Percentiles rank a stretch among this genome's conserved stretches.
These are phyloP conservation scores for Dipodomys ordii DNA, from an alignment of 2,113 vertebrate genomes.

Conservation along the genomic window DNA sequence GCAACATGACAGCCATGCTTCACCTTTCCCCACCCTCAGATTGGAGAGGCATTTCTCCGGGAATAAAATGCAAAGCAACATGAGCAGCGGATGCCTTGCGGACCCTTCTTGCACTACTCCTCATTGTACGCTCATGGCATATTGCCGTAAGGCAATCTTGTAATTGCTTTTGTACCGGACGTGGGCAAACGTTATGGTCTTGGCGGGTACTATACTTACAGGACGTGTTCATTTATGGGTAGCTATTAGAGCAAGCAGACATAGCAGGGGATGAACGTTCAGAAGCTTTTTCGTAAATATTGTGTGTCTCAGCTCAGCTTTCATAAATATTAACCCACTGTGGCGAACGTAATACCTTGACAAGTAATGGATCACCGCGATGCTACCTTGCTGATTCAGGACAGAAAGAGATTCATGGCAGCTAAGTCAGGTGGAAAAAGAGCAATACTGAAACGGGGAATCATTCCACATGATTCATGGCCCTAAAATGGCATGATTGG, in stretches of 20 bases:
- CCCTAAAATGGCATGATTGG: not conserved
- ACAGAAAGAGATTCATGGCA: not conserved
- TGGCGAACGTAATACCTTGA: not conserved
- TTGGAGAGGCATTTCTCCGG: not conserved
- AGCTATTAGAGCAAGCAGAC: slow-evolving; percentile 23
- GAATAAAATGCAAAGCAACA: not conserved
- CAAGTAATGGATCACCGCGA: not conserved
- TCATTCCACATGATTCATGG: not conserved
- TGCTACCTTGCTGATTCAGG: not conserved
- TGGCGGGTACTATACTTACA: not conserved
- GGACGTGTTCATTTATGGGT: slow-evolving; percentile 38
- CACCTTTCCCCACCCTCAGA: not conserved
- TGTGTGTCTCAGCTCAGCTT: not conserved
- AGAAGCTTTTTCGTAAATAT: slow-evolving; percentile 44
- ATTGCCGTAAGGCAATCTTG: not conserved
- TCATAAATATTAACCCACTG: slow-evolving; percentile 7
- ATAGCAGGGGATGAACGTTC: not conserved
- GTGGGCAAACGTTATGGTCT: not conserved
- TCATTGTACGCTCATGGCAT: not conserved
- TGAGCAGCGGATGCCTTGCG: not conserved
- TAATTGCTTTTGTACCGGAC: not conserved
- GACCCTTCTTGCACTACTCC: not conserved
- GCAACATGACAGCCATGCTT: not conserved
- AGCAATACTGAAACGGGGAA: not conserved
- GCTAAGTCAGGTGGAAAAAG: not conserved